Conservation (phyloP, 1,140 invertebrate species). For the Bombus confusus region DNA sequence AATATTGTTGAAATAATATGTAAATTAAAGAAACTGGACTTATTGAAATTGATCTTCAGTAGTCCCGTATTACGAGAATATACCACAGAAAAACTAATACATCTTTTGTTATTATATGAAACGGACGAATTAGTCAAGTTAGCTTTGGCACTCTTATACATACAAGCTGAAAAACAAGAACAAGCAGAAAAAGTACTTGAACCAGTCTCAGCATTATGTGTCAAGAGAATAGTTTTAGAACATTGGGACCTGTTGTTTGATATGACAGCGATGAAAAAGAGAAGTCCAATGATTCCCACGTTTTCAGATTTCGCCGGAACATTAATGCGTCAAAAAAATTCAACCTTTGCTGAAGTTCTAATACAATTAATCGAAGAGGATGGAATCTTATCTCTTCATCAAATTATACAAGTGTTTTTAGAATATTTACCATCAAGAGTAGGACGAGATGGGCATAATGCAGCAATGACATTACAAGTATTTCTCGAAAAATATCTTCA, state of each 20-base stretch:
- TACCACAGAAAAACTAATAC: conserved; percentile 84
- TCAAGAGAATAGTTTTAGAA: conserved; percentile 76
- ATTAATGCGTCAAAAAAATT: conserved; percentile 81
- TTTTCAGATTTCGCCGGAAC: conserved; percentile 84
- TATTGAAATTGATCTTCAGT: conserved; percentile 83
- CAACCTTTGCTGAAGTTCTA: conserved; percentile 81
- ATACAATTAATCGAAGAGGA: conserved; percentile 78
- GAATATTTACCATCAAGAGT: conserved; percentile 84
- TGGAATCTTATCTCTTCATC: conserved; percentile 79
- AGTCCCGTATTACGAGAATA: conserved; percentile 84
- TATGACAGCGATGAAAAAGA: conserved; percentile 75
- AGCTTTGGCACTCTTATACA: conserved; percentile 82
- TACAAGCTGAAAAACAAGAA: conserved; percentile 82
- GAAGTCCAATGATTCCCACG: conserved; percentile 75
- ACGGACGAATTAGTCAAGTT: conserved; percentile 77
- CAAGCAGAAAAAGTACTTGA: conserved; percentile 80
- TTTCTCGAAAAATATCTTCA: conserved; percentile 83
- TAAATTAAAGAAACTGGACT: conserved; percentile 77
- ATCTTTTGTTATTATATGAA: conserved; percentile 75
- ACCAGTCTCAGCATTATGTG: conserved; percentile 74
- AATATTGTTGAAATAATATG: conserved; percentile 83
- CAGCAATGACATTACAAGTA: conserved; percentile 82
- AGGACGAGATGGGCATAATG: conserved; percentile 82
- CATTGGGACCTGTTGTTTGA: conserved; percentile 84
- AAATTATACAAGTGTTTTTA: conserved; percentile 84